Percentiles rank a stretch among this genome's conserved stretches.
These are phyloP conservation scores for Diabrotica balteata DNA, from an alignment of 2,888 invertebrate genomes.

Conservation along the genomic window DNA sequence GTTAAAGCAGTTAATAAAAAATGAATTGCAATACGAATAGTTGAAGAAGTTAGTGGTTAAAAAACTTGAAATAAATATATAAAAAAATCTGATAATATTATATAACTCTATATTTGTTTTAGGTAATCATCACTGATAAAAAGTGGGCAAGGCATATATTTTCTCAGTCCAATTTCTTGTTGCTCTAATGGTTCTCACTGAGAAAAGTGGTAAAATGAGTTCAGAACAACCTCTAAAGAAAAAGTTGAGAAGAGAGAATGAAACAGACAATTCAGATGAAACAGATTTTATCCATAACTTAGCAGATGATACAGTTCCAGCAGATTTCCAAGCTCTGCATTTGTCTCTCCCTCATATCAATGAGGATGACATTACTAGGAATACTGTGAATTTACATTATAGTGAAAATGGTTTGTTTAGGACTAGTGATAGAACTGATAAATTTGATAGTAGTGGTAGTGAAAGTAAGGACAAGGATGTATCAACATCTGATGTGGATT, in stretches of 20 bases:
- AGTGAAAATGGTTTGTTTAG: slow-evolving; percentile 45
- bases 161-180: slow-evolving; percentile 22
- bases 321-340: slow-evolving; percentile 54
- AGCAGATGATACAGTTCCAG: slow-evolving; percentile 57
- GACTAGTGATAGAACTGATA: slow-evolving; percentile 41
- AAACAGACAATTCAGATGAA: slow-evolving; percentile 67
- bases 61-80: no score
- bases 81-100: no score
- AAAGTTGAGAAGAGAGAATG: slow-evolving; percentile 73
- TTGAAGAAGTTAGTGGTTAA: no score
- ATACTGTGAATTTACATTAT: slow-evolving; percentile 49
- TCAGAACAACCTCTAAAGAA: slow-evolving; percentile 86
- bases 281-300: slow-evolving; percentile 64
- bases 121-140: slow-evolving; percentile 11
- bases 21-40: no score
- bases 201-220: slow-evolving; percentile 69
- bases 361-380: slow-evolving; percentile 53
- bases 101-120: no score
- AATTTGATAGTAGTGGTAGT: slow-evolving; percentile 31
- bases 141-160: slow-evolving; percentile 26
- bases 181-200: slow-evolving; percentile 71
- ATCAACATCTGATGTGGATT: not conserved
- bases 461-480: slow-evolving; percentile 8
- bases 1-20: no score
- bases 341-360: slow-evolving; percentile 53